Percentiles rank a stretch among this genome's conserved stretches.
These are phyloP conservation scores for Cryptocephalus primarius DNA, from an alignment of 2,888 invertebrate species.

Conservation along the genomic window DNA sequence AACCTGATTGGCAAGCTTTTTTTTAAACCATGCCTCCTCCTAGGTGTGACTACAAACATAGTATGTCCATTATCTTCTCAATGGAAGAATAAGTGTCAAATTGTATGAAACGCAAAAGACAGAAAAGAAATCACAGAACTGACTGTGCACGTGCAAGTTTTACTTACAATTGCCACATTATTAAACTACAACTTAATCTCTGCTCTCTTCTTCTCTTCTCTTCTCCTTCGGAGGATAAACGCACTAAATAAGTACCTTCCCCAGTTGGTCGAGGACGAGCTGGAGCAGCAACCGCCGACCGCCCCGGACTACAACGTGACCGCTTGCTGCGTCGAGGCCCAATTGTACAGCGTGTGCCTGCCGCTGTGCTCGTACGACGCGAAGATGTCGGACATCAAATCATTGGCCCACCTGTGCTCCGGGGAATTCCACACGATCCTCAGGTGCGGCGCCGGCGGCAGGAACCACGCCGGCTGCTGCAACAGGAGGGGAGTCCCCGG, in stretches of 20 bases:
- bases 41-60: no score
- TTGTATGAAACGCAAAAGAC: no score
- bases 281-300: conserved; percentile 45
- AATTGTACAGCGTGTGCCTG: conserved; percentile 56
- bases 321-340: conserved; percentile 63
- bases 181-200: no score
- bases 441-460: conserved; percentile 52
- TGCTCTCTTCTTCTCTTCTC: no score
- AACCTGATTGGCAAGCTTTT: no score
- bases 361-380: conserved; percentile 75
- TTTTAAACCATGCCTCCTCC: no score
- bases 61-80: no score
- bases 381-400: conserved; percentile 67
- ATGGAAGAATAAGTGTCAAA: no score
- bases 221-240: no score
- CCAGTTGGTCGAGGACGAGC: conserved; percentile 48
- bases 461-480: conserved; percentile 69
- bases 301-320: conserved; percentile 64
- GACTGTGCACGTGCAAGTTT: no score
- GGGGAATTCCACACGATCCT: conserved; percentile 64
- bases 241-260: conserved; percentile 8
- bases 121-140: no score
- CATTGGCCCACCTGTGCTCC: conserved; percentile 62
- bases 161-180: no score
- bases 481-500: conserved; percentile 59